phyloP scores from a whole-genome alignment of 2,888 invertebrate species.

The Aricia artaxerxes region DNA sequence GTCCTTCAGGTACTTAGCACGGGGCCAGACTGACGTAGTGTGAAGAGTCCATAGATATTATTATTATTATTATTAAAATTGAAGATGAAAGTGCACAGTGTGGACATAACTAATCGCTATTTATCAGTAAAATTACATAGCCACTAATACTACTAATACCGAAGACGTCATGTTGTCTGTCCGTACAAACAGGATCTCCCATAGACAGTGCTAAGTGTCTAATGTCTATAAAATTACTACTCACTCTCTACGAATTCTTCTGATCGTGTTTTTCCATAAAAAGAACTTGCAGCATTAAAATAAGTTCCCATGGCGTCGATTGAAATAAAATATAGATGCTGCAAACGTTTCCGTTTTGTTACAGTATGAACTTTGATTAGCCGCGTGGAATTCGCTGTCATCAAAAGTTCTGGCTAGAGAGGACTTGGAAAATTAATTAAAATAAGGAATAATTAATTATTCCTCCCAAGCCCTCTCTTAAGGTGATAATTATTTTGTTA shows the following conservation, averaged over 20 bases:
- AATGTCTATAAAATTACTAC: background rate
- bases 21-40: too few species aligned
- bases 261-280: constrained; percentile 23
- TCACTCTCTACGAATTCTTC: constrained; percentile 28
- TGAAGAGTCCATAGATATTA: too few species aligned
- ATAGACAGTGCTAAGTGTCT: background rate
- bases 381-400: too few species aligned
- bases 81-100: too few species aligned
- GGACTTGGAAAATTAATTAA: too few species aligned
- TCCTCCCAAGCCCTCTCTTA: too few species aligned
- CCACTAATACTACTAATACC: background rate
- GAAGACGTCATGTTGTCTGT: constrained; percentile 6
- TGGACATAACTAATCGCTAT: background rate
- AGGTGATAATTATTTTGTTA: too few species aligned
- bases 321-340: background rate
- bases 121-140: background rate
- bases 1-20: too few species aligned
- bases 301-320: constrained; percentile 17
- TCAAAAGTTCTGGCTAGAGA: too few species aligned
- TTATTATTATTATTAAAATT: too few species aligned
- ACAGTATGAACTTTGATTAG: too few species aligned
- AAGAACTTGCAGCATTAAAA: constrained; percentile 21
- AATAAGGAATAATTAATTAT: too few species aligned
- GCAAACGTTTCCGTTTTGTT: background rate
- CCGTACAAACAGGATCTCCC: constrained; percentile 18